phyloP scores from a whole-genome alignment of 2,888 invertebrate genomes.

The Minunthozetes semirufus region DNA sequence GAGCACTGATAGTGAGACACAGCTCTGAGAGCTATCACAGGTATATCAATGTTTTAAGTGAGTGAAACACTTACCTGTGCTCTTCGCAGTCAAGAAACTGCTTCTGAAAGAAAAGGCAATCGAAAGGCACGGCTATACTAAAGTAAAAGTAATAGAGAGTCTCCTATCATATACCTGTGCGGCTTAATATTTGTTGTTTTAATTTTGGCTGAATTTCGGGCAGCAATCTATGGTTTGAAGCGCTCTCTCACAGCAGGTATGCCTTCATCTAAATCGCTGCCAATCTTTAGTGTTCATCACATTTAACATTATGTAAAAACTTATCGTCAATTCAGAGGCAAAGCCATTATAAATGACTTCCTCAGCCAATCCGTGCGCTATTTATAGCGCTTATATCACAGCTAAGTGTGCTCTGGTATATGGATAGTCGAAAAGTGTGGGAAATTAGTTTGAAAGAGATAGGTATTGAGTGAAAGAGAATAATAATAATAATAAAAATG shows the following conservation, averaged over 20 bases:
- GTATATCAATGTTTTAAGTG: not conserved
- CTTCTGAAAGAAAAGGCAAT: not conserved
- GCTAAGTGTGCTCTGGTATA: not conserved
- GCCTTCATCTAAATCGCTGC: not conserved
- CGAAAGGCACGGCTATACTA: not conserved
- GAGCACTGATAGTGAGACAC: not conserved
- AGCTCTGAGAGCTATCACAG: not conserved
- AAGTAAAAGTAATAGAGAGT: not conserved
- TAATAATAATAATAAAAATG: not conserved
- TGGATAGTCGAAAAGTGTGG: not conserved
- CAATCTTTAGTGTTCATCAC: conserved; percentile 21
- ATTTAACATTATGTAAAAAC: conserved; percentile 16
- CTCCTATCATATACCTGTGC: not conserved
- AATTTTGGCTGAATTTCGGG: not conserved
- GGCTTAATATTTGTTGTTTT: conserved; percentile 9
- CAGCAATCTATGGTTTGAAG: not conserved
- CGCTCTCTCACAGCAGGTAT: conserved; percentile 7
- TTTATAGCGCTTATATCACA: not conserved
- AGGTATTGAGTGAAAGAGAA: not conserved
- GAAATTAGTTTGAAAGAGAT: conserved; percentile 24
- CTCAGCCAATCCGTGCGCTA: not conserved
- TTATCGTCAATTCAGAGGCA: not conserved
- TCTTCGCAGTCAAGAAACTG: not conserved
- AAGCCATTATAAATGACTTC: conserved; percentile 11
- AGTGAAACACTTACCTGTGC: not conserved